Percentiles rank a stretch among this genome's conserved stretches.
Evolutionary conservation across 2,888 invertebrate genomes (phyloP).

Genomic region (Philonicus albiceps): DNA sequence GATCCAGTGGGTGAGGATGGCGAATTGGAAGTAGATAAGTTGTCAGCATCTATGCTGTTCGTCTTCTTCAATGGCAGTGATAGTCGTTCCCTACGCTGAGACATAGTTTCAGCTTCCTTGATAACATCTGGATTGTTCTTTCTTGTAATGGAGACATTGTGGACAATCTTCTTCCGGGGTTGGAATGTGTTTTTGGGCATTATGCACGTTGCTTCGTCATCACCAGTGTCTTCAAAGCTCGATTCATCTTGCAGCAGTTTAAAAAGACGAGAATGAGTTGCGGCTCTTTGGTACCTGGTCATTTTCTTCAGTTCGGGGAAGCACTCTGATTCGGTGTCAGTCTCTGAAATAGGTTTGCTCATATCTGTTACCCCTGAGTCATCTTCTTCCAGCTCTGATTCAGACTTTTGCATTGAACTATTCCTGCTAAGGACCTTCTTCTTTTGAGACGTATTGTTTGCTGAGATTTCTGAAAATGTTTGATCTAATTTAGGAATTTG

Average conservation of each 20-base stretch:
- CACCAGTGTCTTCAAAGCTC: not conserved
- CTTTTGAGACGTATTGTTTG: constrained; percentile 55
- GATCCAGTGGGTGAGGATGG: constrained; percentile 63
- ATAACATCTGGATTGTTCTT: constrained; percentile 59
- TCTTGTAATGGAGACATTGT: constrained; percentile 63
- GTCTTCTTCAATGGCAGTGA: constrained; percentile 65
- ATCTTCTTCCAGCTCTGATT: constrained; percentile 68
- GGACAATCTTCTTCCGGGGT: constrained; percentile 59
- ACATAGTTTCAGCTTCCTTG: constrained; percentile 61
- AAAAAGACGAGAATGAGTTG: constrained; percentile 76
- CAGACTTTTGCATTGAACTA: constrained; percentile 62
- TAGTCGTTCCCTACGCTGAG: constrained; percentile 65
- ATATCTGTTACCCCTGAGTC: constrained; percentile 78
- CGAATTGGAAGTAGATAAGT: constrained; percentile 66
- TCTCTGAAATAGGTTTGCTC: constrained; percentile 73
- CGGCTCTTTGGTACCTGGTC: constrained; percentile 72
- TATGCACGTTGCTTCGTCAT: constrained; percentile 52
- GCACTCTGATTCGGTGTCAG: constrained; percentile 71
- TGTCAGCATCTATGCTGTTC: constrained; percentile 65
- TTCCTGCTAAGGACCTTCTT: constrained; percentile 58
- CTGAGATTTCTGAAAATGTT: constrained; percentile 50
- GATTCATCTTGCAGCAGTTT: constrained; percentile 71
- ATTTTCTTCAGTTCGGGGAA: constrained; percentile 68
- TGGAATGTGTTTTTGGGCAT: constrained; percentile 47
- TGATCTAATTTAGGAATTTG: not conserved